phyloP scores from a whole-genome alignment of 1,140 invertebrate genomes.

The Psilanteris sp. region DNA sequence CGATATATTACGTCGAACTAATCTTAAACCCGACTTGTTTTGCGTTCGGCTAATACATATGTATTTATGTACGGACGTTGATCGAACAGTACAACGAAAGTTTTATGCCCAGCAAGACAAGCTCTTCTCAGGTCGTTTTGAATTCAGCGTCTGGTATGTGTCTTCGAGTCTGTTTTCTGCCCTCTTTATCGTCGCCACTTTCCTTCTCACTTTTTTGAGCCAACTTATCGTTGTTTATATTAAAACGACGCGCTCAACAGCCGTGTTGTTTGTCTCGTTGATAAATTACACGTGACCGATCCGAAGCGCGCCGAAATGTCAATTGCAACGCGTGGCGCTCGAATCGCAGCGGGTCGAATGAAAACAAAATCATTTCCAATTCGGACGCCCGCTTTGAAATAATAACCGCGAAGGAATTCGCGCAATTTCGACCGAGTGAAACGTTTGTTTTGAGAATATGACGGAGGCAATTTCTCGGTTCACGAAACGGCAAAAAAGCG shows the following conservation, averaged over 20 bases:
- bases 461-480: slow-evolving; percentile 30
- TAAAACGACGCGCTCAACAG: slow-evolving; percentile 62
- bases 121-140: slow-evolving; percentile 40
- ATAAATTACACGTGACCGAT: slow-evolving; percentile 62
- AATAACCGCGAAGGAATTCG: background rate
- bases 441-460: slow-evolving; percentile 30
- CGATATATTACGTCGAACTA: too few species aligned
- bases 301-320: slow-evolving; percentile 4
- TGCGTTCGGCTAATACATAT: slow-evolving; percentile 26
- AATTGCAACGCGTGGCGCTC: too few species aligned
- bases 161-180: slow-evolving; percentile 41
- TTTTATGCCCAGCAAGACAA: slow-evolving; percentile 36
- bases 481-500: slow-evolving; percentile 16
- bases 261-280: slow-evolving; percentile 58
- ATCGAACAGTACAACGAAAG: slow-evolving; percentile 21
- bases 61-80: slow-evolving; percentile 23
- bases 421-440: background rate
- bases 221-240: slow-evolving; percentile 70
- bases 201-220: background rate
- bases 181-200: background rate
- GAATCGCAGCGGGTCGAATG: too few species aligned
- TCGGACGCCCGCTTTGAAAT: slow-evolving; percentile 1
- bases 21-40: too few species aligned
- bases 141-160: slow-evolving; percentile 61
- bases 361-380: too few species aligned